Percentiles rank a stretch among this genome's conserved stretches.
These are phyloP conservation scores for Sebastes alutus DNA, from an alignment of 2,797 vertebrate species.

Conservation along the genomic window DNA sequence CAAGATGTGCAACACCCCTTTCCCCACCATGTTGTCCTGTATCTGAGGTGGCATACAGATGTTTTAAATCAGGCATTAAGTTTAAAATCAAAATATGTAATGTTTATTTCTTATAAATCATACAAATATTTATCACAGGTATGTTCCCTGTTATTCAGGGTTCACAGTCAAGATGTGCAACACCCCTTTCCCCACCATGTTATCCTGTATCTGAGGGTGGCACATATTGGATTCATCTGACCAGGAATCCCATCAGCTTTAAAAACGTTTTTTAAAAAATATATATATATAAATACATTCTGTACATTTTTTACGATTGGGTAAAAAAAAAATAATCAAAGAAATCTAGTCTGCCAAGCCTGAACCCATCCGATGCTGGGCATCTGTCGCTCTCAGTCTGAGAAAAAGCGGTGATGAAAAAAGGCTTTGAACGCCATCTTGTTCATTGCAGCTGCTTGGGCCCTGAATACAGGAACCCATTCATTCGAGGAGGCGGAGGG, in stretches of 20 bases:
- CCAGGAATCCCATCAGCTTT: not conserved
- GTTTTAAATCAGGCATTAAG: not conserved
- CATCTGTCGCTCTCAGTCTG: conserved; percentile 71
- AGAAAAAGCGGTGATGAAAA: conserved; percentile 77
- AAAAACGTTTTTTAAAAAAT: not conserved
- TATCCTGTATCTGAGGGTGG: conserved; percentile 11
- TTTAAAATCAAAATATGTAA: not conserved
- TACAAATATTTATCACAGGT: not conserved
- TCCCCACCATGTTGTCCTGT: no score
- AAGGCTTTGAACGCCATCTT: conserved; percentile 96
- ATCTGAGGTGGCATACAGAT: not conserved
- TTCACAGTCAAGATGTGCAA: conserved; percentile 3
- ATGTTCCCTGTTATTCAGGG: conserved; percentile 6
- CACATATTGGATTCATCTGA: conserved; percentile 20
- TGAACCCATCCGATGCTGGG: conserved; percentile 66
- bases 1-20: not conserved
- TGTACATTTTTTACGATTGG: not conserved
- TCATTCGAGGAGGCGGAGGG: conserved; percentile 83
- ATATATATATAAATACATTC: not conserved
- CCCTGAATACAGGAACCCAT: conserved; percentile 92
- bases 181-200: no score
- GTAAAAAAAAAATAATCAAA: conserved; percentile 22
- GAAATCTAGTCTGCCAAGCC: conserved; percentile 46
- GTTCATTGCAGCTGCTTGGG: conserved; percentile 92
- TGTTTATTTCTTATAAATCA: not conserved